Percentiles rank a stretch among this genome's conserved stretches.
These are phyloP conservation scores for Cataglyphis hispanica DNA, from an alignment of 1,140 invertebrate genomes.

Conservation along the genomic window DNA sequence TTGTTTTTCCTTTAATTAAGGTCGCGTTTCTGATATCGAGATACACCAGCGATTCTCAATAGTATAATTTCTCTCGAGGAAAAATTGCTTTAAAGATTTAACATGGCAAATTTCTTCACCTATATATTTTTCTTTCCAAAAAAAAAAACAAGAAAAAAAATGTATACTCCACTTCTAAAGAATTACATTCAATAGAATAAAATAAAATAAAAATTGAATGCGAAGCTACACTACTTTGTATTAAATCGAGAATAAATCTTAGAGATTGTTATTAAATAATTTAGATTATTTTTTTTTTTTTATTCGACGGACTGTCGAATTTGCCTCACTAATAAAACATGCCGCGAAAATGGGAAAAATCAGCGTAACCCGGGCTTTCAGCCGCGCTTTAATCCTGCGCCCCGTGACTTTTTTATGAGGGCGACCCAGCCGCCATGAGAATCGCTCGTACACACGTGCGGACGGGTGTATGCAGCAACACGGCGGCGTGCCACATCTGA, in stretches of 20 bases:
- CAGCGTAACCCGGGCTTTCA: conserved; percentile 11
- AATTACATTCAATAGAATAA: background rate
- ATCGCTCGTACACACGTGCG: background rate
- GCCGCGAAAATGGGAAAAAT: background rate
- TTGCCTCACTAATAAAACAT: background rate
- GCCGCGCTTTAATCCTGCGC: conserved; percentile 19
- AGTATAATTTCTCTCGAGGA: too few species aligned
- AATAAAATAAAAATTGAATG: background rate
- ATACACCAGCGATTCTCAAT: conserved; percentile 12
- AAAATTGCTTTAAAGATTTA: too few species aligned
- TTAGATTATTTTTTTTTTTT: background rate
- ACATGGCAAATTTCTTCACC: background rate
- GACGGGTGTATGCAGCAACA: conserved; percentile 20
- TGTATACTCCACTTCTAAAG: background rate
- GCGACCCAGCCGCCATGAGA: conserved; percentile 42
- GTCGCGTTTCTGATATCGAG: conserved; percentile 13
- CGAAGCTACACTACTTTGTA: too few species aligned
- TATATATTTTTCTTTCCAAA: too few species aligned
- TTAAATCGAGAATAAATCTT: background rate
- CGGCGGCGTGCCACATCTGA: conserved; percentile 46
- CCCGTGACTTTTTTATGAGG: conserved; percentile 53
- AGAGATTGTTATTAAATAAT: background rate
- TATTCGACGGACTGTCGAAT: background rate
- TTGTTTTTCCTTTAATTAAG: conserved; percentile 56
- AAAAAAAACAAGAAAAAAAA: background rate